Conservation (phyloP, 2,888 invertebrate species). For the Dione vanillae region DNA sequence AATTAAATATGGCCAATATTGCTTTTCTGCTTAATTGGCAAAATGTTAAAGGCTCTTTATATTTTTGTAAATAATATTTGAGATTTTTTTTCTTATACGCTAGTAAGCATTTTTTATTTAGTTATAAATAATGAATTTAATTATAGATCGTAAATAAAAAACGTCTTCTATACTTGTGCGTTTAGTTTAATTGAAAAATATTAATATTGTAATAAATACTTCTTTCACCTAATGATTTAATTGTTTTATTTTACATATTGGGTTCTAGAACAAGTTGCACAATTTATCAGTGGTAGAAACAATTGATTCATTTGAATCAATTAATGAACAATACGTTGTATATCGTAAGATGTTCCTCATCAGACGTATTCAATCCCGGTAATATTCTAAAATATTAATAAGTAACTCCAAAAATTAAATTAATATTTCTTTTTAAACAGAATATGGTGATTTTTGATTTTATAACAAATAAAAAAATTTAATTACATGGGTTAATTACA, state of each 20-base stretch:
- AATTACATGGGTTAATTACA: too few relatives aligned
- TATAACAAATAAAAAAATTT: too few relatives aligned
- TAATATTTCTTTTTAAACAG: too few relatives aligned
- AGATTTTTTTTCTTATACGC: neutral
- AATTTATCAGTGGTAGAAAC: neutral
- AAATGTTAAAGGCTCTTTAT: neutral
- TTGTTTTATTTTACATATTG: neutral
- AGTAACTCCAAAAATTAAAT: too few relatives aligned
- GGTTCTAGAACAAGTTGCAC: neutral
- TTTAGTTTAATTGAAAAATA: neutral
- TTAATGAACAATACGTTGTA: too few relatives aligned
- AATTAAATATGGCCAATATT: neutral
- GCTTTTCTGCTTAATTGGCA: neutral
- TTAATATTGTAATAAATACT: neutral
- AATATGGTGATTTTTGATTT: too few relatives aligned
- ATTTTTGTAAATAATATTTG: neutral
- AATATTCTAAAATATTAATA: too few relatives aligned
- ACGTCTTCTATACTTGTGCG: neutral
- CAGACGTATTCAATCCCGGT: too few relatives aligned
- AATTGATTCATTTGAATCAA: too few relatives aligned
- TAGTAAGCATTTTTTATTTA: neutral
- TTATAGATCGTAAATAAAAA: neutral
- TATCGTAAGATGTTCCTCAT: too few relatives aligned
- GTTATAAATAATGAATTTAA: neutral
- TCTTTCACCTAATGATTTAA: neutral